Percentiles rank a stretch among this genome's conserved stretches.
Evolutionary conservation across 1,140 invertebrate species (phyloP).

Genomic region (Cotesia chilonis): DNA sequence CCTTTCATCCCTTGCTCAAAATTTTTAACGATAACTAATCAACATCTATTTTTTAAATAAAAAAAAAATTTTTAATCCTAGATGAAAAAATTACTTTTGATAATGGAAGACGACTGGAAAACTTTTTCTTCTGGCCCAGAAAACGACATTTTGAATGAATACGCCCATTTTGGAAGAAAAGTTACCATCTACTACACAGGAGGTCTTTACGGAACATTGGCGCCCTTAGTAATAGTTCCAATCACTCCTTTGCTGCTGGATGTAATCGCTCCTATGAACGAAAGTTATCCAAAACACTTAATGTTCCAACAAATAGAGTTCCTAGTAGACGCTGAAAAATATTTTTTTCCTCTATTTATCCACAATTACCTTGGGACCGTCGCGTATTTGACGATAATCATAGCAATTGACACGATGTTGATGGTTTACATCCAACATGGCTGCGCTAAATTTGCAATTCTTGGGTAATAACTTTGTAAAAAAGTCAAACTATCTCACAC

Average conservation of each 20-base stretch:
- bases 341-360: conserved; percentile 45
- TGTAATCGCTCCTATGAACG: conserved; percentile 39
- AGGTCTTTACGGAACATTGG: conserved; percentile 43
- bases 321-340: conserved; percentile 45
- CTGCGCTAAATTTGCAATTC: conserved; percentile 44
- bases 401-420: conserved; percentile 46
- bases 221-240: conserved; percentile 44
- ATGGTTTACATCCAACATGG: conserved; percentile 47
- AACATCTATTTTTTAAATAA: not conserved
- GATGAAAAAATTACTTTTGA: conserved; percentile 44
- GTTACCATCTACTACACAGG: conserved; percentile 42
- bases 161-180: conserved; percentile 42
- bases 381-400: conserved; percentile 40
- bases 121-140: conserved; percentile 34
- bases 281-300: conserved; percentile 36
- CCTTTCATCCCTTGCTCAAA: no score
- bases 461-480: conserved; percentile 41
- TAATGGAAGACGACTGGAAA: conserved; percentile 48
- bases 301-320: conserved; percentile 47
- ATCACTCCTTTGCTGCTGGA: conserved; percentile 38
- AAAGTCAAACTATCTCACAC: not conserved
- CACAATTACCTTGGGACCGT: conserved; percentile 47
- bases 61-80: conserved; percentile 20
- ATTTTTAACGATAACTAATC: not conserved
- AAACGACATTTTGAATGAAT: conserved; percentile 38